Evolutionary conservation across 2,113 vertebrate species (phyloP).

Genomic region (Scytalopus superciliaris): DNA sequence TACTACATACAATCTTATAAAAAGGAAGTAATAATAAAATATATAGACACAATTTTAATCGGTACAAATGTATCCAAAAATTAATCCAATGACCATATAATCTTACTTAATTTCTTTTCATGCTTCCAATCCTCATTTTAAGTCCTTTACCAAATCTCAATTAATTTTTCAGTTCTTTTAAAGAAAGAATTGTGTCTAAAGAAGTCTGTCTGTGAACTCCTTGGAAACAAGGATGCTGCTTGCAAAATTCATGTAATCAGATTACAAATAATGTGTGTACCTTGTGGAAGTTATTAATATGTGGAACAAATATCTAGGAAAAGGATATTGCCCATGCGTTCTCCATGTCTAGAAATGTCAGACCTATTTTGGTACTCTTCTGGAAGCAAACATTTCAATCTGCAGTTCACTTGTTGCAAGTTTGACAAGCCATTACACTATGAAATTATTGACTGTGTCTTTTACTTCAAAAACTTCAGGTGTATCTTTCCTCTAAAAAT

Average conservation of each 20-base stretch:
- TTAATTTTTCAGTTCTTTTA: neutral
- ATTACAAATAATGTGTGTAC: neutral
- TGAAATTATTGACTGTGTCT: neutral
- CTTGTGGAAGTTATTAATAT: neutral
- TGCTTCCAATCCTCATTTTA: neutral
- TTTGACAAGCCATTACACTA: neutral
- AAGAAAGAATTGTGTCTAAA: neutral
- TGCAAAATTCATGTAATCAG: neutral
- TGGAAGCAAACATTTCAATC: neutral
- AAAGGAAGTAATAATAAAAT: neutral
- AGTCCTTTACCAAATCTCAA: neutral
- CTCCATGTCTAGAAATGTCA: neutral
- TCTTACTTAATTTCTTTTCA: neutral
- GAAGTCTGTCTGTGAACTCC: neutral
- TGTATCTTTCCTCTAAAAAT: neutral
- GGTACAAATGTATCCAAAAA: neutral
- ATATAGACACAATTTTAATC: neutral
- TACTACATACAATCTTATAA: neutral
- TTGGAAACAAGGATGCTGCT: neutral
- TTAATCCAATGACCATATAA: neutral
- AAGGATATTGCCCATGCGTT: neutral
- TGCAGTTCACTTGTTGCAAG: neutral
- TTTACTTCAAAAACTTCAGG: neutral
- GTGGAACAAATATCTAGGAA: neutral
- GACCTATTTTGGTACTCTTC: neutral